Conservation (phyloP, 2,888 invertebrate species). For the Hypena proboscidalis region DNA sequence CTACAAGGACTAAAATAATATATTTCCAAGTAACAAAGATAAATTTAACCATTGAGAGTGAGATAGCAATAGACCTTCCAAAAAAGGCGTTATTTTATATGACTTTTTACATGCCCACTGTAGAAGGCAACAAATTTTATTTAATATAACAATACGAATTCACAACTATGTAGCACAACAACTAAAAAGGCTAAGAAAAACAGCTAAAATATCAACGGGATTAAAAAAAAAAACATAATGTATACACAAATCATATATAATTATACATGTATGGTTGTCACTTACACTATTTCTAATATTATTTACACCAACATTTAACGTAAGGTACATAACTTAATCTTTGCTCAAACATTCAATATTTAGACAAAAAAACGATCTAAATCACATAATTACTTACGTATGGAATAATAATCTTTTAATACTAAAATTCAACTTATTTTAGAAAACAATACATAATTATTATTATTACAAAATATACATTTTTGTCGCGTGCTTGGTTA, state of each 20-base stretch:
- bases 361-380: slow-evolving; percentile 30
- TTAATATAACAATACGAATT: too few relatives aligned
- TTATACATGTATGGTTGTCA: slow-evolving; percentile 52
- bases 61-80: too few relatives aligned
- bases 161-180: too few relatives aligned
- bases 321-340: slow-evolving; percentile 42
- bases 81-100: too few relatives aligned
- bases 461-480: slow-evolving; percentile 75
- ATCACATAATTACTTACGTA: slow-evolving; percentile 61
- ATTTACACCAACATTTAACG: slow-evolving; percentile 43
- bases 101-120: too few relatives aligned
- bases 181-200: neutral
- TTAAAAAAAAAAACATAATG: slow-evolving; percentile 45
- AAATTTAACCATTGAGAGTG: too few relatives aligned
- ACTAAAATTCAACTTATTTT: slow-evolving; percentile 52
- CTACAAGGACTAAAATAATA: too few relatives aligned
- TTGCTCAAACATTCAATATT: slow-evolving; percentile 34
- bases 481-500: slow-evolving; percentile 37
- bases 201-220: neutral
- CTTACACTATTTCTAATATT: slow-evolving; percentile 39
- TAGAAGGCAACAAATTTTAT: too few relatives aligned
- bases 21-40: too few relatives aligned
- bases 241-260: slow-evolving; percentile 51
- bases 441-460: slow-evolving; percentile 39
- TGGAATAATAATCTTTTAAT: slow-evolving; percentile 60